A percentile compares a stretch with the other conserved stretches of the same genome.
These are phyloP conservation scores for Theristus sp. DNA, from an alignment of 2,888 invertebrate genomes.

Conservation along the genomic window DNA sequence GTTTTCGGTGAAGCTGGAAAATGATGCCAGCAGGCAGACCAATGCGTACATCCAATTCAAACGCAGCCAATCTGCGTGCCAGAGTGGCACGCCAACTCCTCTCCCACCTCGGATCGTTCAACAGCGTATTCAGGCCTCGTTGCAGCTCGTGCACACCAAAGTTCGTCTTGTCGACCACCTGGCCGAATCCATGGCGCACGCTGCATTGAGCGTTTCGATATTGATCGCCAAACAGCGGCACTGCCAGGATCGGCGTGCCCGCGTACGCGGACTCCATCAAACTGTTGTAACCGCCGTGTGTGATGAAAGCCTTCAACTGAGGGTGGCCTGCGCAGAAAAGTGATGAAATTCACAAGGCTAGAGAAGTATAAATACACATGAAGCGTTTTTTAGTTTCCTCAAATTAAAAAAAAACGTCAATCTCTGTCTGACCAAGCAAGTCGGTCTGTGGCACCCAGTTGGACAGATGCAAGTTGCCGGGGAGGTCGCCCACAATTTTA, in stretches of 20 bases:
- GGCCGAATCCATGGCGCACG: slow-evolving; percentile 7
- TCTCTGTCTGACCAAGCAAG: slow-evolving; percentile 9
- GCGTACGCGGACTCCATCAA: slow-evolving; percentile 6
- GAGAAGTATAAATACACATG: too few species aligned
- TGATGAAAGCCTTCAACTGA: slow-evolving; percentile 5
- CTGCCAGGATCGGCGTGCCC: slow-evolving; percentile 4
- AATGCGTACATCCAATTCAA: background rate
- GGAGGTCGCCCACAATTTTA: background rate
- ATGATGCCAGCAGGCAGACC: background rate
- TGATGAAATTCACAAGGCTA: too few species aligned
- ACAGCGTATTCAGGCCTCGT: background rate
- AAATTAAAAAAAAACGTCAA: too few species aligned
- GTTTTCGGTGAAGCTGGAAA: slow-evolving; percentile 4
- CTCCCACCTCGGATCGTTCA: background rate
- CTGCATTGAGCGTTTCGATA: slow-evolving; percentile 2
- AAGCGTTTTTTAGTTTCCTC: too few species aligned
- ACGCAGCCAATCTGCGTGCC: background rate
- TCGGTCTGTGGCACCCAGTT: slow-evolving; percentile 19
- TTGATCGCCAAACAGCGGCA: slow-evolving; percentile 9
- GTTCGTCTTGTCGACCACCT: background rate
- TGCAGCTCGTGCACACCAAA: background rate
- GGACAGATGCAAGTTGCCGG: slow-evolving; percentile 13
- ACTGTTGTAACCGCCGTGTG: slow-evolving; percentile 8
- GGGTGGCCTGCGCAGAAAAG: slow-evolving; percentile 6
- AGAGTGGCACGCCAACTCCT: background rate